Conservation (phyloP, 2,888 invertebrate species). For the Polia nebulosa region DNA sequence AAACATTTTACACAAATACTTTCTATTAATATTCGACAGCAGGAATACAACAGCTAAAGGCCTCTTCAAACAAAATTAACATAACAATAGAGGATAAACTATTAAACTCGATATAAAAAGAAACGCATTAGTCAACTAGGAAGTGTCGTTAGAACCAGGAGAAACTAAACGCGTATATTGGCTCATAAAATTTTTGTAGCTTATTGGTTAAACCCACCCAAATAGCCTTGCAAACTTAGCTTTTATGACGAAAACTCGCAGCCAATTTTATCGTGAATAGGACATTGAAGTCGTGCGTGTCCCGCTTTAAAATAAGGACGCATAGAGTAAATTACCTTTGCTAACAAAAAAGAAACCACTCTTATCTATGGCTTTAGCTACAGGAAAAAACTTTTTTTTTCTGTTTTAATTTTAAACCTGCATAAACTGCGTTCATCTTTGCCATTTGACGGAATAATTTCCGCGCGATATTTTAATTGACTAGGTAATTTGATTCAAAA, state of each 20-base stretch:
- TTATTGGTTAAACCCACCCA: constrained; percentile 39
- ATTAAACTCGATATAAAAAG: constrained; percentile 55
- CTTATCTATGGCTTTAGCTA: constrained; percentile 10
- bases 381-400: neutral
- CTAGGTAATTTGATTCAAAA: constrained; percentile 38
- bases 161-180: constrained; percentile 45
- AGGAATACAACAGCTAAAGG: neutral
- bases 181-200: constrained; percentile 57
- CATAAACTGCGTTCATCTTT: constrained; percentile 53
- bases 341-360: constrained; percentile 6
- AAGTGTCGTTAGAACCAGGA: constrained; percentile 38
- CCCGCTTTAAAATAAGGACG: constrained; percentile 25
- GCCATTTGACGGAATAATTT: constrained; percentile 51
- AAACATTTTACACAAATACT: constrained; percentile 29
- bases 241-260: constrained; percentile 55
- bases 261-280: constrained; percentile 23
- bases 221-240: constrained; percentile 53
- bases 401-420: constrained; percentile 14
- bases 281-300: constrained; percentile 16
- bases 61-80: constrained; percentile 37
- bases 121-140: constrained; percentile 40
- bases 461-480: constrained; percentile 31
- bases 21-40: constrained; percentile 27
- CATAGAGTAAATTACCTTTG: neutral
- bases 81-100: constrained; percentile 40